Percentiles rank a stretch among this genome's conserved stretches.
phyloP scores from a whole-genome alignment of 1,140 invertebrate species.

The Ceratina japonica region DNA sequence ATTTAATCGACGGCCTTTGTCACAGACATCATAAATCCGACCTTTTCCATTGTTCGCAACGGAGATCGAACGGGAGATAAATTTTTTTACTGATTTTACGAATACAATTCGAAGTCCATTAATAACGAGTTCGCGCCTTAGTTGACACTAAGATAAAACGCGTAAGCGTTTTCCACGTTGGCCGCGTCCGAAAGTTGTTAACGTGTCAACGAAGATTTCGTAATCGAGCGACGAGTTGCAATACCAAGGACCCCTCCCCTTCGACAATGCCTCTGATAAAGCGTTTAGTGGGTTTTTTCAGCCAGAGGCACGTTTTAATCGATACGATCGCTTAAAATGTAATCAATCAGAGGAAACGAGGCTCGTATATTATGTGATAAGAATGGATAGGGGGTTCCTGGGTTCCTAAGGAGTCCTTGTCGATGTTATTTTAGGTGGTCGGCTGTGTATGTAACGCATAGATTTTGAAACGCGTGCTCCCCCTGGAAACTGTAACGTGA shows the following conservation, averaged over 20 bases:
- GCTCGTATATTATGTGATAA: no score
- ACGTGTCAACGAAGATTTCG: constrained; percentile 24
- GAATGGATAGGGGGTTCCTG: no score
- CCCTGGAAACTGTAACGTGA: constrained; percentile 35
- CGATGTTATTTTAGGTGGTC: no score
- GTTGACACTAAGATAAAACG: constrained; percentile 39
- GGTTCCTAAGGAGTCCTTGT: no score
- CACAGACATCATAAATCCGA: background rate
- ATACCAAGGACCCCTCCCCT: constrained; percentile 2
- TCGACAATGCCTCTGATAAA: background rate
- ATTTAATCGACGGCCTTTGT: background rate
- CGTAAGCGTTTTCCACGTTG: constrained; percentile 35
- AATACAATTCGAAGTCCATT: constrained; percentile 1
- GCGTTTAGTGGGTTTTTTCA: background rate
- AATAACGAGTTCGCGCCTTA: constrained; percentile 26
- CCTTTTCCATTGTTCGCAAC: background rate
- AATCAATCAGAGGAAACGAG: background rate
- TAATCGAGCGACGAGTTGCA: constrained; percentile 34
- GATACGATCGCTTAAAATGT: background rate
- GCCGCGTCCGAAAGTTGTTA: constrained; percentile 33
- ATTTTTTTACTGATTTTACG: background rate
- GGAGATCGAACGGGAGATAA: background rate
- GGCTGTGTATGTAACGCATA: no score
- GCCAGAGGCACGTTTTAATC: background rate
- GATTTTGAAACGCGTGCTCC: background rate